Conservation (phyloP, 2,113 vertebrate genomes). For the Leucoraja erinaceus region DNA sequence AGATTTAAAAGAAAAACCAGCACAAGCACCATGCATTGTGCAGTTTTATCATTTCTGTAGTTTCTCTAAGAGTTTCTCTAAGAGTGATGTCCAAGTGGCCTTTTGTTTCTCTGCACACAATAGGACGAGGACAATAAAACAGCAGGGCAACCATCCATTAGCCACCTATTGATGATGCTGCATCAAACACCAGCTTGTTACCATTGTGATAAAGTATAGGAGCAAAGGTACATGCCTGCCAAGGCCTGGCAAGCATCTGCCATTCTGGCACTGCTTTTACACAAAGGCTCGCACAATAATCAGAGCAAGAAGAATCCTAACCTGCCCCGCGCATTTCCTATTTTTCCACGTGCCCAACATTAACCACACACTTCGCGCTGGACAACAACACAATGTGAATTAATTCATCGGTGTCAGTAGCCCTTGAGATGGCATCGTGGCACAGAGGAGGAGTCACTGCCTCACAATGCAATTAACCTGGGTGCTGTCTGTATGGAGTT, state of each 20-base stretch:
- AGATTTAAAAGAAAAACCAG: not conserved
- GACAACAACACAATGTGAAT: not conserved
- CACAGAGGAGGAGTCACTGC: no score
- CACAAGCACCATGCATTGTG: not conserved
- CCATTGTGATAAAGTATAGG: not conserved
- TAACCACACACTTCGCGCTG: not conserved
- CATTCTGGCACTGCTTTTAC: not conserved
- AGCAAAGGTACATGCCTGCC: not conserved
- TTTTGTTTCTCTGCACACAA: not conserved
- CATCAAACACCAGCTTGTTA: not conserved
- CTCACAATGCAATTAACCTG: no score
- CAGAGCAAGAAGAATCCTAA: not conserved
- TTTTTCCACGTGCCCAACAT: not conserved
- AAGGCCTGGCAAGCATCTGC: not conserved
- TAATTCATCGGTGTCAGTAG: not conserved
- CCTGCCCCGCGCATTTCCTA: not conserved
- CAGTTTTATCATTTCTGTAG: not conserved
- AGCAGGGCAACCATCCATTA: not conserved
- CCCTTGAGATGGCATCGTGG: not conserved
- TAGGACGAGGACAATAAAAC: not conserved
- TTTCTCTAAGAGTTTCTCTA: not conserved
- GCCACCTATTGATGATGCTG: not conserved
- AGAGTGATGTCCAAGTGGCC: not conserved
- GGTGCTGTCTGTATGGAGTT: no score
- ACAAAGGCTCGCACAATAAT: not conserved